A percentile compares a stretch with the other conserved stretches of the same genome.
Evolutionary conservation across 2,888 invertebrate genomes (phyloP).

Genomic region (Lasioglossum villosulum): DNA sequence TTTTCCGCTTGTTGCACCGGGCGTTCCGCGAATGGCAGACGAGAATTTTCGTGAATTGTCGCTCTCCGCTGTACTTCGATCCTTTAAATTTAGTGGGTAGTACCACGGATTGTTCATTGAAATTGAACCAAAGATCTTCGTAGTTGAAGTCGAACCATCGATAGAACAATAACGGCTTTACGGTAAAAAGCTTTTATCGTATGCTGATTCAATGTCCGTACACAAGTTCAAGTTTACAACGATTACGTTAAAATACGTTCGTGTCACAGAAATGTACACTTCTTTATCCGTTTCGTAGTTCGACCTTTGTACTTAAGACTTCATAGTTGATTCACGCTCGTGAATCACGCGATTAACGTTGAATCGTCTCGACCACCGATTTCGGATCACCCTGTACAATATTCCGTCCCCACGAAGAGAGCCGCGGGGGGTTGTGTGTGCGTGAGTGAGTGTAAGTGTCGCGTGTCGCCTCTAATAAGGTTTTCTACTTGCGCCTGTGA

Average conservation of each 20-base stretch:
- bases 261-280: too few relatives aligned
- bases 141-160: background rate
- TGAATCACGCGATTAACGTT: background rate
- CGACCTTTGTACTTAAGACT: too few relatives aligned
- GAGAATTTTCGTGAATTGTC: background rate
- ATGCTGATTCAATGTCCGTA: too few relatives aligned
- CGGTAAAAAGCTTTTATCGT: background rate
- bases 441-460: background rate
- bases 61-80: background rate
- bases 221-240: too few relatives aligned
- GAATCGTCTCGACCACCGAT: background rate
- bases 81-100: background rate
- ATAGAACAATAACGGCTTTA: background rate
- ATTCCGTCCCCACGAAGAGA: background rate
- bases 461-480: constrained; percentile 31
- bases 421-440: background rate
- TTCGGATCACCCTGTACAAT: constrained; percentile 2
- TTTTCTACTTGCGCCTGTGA: constrained; percentile 22
- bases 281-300: too few relatives aligned
- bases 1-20: background rate
- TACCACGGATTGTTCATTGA: too few relatives aligned
- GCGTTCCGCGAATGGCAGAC: background rate
- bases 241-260: too few relatives aligned
- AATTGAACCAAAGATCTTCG: background rate
- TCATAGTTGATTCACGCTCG: background rate